A percentile compares a stretch with the other conserved stretches of the same genome.
Evolutionary conservation across 2,113 vertebrate genomes (phyloP).

Genomic region (Rhombomys opimus): DNA sequence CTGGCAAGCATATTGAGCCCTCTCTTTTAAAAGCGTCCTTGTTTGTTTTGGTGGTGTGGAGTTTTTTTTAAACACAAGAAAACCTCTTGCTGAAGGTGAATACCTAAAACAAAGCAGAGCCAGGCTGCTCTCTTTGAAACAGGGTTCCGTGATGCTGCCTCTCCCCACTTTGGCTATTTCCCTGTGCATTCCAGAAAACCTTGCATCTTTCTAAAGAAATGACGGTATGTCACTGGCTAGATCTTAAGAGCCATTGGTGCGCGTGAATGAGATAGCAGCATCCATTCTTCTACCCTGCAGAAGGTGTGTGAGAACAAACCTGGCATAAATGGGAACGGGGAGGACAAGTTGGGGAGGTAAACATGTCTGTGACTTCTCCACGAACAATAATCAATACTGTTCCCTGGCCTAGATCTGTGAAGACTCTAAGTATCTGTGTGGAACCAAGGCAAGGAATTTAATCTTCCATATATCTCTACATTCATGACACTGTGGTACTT

Average conservation of each 20-base stretch:
- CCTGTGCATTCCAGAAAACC: neutral
- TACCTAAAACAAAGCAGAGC: neutral
- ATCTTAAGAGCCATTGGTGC: neutral
- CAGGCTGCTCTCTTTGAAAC: neutral
- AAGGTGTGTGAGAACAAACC: neutral
- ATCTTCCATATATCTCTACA: neutral
- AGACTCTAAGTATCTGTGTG: neutral
- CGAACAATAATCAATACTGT: neutral
- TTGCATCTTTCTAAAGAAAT: neutral
- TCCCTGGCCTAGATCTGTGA: neutral
- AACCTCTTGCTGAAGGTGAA: neutral
- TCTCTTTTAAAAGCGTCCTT: neutral
- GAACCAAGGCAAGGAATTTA: neutral
- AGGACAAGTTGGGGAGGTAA: neutral
- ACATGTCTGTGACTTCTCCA: neutral
- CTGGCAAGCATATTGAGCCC: neutral
- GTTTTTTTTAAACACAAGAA: neutral
- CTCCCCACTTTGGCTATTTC: neutral
- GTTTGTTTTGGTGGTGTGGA: neutral
- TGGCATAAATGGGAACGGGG: neutral
- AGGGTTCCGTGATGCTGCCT: rapidly evolving
- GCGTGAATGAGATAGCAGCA: neutral
- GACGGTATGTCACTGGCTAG: neutral
- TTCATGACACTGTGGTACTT: neutral
- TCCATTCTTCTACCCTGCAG: neutral